Conservation (phyloP, 2,888 invertebrate genomes). For the Drosophila borealis region DNA sequence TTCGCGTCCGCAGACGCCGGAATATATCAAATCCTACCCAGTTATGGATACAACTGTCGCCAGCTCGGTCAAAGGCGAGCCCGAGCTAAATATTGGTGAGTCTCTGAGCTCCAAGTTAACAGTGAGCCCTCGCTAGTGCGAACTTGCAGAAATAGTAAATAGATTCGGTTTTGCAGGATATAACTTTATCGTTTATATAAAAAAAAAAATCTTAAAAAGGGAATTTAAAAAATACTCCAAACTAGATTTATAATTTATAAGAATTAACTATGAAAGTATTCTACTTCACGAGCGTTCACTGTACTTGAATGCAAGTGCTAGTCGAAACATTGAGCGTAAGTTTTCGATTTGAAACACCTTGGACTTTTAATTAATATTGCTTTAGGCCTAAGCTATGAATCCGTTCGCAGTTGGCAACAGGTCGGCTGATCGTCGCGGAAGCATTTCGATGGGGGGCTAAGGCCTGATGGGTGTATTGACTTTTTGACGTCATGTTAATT, state of each 20-base stretch:
- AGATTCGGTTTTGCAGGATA: not conserved
- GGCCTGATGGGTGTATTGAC: constrained; percentile 59
- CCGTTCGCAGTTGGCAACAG: constrained; percentile 26
- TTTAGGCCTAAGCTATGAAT: constrained; percentile 25
- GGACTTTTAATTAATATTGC: constrained; percentile 19
- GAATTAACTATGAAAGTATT: not conserved
- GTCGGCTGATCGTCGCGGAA: constrained; percentile 37
- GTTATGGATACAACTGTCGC: constrained; percentile 85
- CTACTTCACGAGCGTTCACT: not conserved
- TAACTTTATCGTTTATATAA: too few species aligned
- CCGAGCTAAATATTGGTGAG: constrained; percentile 85
- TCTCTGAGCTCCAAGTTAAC: constrained; percentile 8
- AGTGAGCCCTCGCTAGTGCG: not conserved
- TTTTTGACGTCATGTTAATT: constrained; percentile 68
- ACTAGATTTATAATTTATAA: too few species aligned
- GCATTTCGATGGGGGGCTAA: constrained; percentile 26
- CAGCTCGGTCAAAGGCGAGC: constrained; percentile 85
- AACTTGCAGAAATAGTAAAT: too few species aligned
- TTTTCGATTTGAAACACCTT: constrained; percentile 21
- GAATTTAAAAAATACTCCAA: not conserved
- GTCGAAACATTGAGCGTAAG: constrained; percentile 5
- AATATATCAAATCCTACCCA: constrained; percentile 85
- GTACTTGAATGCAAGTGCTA: not conserved
- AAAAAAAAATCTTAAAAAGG: not conserved
- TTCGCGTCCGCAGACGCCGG: constrained; percentile 84